Conservation (phyloP, 2,888 invertebrate genomes). For the Leptopilina drosophilae region DNA sequence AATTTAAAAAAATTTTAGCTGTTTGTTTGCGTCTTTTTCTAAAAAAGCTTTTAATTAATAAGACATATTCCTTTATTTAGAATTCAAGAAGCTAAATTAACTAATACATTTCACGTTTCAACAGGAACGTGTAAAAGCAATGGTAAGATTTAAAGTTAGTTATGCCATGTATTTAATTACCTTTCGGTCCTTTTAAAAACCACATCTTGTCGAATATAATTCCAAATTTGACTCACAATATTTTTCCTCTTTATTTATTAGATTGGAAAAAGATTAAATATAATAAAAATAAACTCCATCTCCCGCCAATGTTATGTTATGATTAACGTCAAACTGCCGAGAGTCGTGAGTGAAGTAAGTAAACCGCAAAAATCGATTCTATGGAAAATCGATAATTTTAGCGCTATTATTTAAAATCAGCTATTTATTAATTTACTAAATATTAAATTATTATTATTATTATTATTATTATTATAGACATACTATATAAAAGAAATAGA, state of each 20-base stretch:
- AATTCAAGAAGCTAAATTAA: no score
- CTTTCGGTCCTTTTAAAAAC: constrained; percentile 23
- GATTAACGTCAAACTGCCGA: background rate
- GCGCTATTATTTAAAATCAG: no score
- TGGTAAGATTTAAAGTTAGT: background rate
- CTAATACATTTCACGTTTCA: background rate
- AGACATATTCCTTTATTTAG: no score
- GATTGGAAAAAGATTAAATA: constrained; percentile 21
- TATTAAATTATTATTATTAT: no score
- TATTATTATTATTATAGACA: no score
- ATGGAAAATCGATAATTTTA: no score
- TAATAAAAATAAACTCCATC: constrained; percentile 44
- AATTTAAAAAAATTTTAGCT: background rate
- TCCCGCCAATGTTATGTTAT: constrained; percentile 33
- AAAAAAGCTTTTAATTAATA: no score
- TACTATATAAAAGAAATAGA: no score
- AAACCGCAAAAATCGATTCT: no score
- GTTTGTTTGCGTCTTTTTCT: background rate
- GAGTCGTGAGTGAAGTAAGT: no score
- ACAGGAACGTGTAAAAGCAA: background rate
- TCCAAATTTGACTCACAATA: background rate
- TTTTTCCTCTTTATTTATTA: background rate
- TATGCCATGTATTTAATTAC: background rate
- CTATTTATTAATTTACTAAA: no score
- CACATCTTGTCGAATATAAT: constrained; percentile 1